Conservation (phyloP, 2,888 invertebrate species). For the Zonitis immaculata region DNA sequence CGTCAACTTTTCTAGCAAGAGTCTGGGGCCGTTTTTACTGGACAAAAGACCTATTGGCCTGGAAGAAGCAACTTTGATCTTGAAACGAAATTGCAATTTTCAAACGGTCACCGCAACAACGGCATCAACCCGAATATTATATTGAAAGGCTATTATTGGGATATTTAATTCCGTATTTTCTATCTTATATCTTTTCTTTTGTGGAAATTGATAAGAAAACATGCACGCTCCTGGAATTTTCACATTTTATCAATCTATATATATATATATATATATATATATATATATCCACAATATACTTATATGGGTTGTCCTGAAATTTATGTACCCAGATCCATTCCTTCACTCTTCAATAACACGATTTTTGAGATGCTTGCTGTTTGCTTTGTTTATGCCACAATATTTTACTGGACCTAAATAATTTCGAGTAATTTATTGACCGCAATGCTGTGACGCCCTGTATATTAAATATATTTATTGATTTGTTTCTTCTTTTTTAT, state of each 20-base stretch:
- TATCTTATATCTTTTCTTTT: slow-evolving; percentile 7
- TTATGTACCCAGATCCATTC: too few species aligned
- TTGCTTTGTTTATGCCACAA: too few species aligned
- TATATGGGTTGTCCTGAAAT: too few species aligned
- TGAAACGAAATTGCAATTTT: slow-evolving; percentile 48
- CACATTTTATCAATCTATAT: slow-evolving; percentile 14
- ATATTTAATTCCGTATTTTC: slow-evolving; percentile 42
- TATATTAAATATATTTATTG: too few species aligned
- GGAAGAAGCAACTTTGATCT: slow-evolving; percentile 49
- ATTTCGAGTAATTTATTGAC: too few species aligned
- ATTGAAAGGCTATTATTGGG: slow-evolving; percentile 43
- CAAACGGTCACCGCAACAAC: slow-evolving; percentile 46
- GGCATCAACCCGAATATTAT: slow-evolving; percentile 44
- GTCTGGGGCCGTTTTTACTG: slow-evolving; percentile 26
- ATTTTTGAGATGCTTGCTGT: too few species aligned
- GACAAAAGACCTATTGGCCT: slow-evolving; percentile 45
- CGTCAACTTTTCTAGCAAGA: slow-evolving; percentile 6
- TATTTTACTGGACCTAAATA: too few species aligned
- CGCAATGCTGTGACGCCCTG: too few species aligned
- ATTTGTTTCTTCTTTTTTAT: background rate
- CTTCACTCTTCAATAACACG: too few species aligned
- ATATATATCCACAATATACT: too few species aligned
- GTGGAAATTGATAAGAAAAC: background rate
- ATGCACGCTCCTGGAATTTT: slow-evolving; percentile 4
- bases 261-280: too few species aligned